Percentiles rank a stretch among this genome's conserved stretches.
phyloP scores from a whole-genome alignment of 1,140 invertebrate genomes.

The Phthorimaea operculella region DNA sequence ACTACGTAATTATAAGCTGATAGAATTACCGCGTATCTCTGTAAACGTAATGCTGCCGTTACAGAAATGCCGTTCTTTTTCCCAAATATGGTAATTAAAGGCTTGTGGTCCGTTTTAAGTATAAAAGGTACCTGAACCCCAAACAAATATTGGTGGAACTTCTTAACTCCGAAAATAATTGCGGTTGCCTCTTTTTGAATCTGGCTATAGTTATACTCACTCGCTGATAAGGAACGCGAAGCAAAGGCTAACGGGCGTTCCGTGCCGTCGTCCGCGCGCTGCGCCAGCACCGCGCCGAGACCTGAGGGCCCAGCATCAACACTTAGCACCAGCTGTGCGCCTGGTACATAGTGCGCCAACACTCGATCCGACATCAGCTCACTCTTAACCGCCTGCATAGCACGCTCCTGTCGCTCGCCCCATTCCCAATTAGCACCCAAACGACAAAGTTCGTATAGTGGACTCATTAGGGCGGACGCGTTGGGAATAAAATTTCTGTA shows the following conservation, averaged over 20 bases:
- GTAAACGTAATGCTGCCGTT: conserved; percentile 17
- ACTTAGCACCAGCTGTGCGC: conserved; percentile 28
- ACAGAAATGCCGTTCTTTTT: conserved; percentile 18
- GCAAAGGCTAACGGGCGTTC: conserved; percentile 54
- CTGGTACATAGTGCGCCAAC: conserved; percentile 50
- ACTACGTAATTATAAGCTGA: conserved; percentile 26
- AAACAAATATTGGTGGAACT: conserved; percentile 55
- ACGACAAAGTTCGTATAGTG: conserved; percentile 26
- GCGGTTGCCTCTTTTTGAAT: conserved; percentile 64
- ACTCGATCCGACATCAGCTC: conserved; percentile 28
- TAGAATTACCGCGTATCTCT: conserved; percentile 25
- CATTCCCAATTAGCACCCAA: conserved; percentile 23
- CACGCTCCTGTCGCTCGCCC: conserved; percentile 19
- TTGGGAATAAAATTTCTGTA: conserved; percentile 53
- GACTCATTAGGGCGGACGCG: conserved; percentile 29
- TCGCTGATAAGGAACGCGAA: conserved; percentile 44
- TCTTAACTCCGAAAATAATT: conserved; percentile 55
- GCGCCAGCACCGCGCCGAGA: conserved; percentile 36
- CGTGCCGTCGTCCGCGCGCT: conserved; percentile 16
- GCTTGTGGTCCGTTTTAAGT: conserved; percentile 19
- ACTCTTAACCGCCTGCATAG: conserved; percentile 26
- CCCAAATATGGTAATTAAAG: conserved; percentile 19
- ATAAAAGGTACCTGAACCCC: conserved; percentile 24
- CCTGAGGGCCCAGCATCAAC: too few species aligned
- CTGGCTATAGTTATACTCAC: conserved; percentile 61